phyloP scores from a whole-genome alignment of 2,888 invertebrate genomes.

The Cheiracanthium punctorium region DNA sequence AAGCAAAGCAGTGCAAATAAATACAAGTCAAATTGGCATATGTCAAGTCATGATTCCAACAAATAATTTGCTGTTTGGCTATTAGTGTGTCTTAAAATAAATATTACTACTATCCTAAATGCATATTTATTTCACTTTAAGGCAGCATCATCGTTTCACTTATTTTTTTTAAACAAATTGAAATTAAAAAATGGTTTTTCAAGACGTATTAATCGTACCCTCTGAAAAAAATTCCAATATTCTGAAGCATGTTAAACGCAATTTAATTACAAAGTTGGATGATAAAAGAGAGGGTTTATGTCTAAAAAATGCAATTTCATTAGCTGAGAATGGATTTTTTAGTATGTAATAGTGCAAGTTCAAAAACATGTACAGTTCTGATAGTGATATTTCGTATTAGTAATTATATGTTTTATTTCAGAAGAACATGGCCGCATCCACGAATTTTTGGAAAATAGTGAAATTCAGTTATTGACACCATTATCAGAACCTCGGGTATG shows the following conservation, averaged over 20 bases:
- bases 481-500: conserved; percentile 36
- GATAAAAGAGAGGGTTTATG: background rate
- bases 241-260: background rate
- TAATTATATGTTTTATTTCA: background rate
- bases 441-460: conserved; percentile 46
- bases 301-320: background rate
- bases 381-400: too few relatives aligned
- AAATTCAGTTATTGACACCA: conserved; percentile 23
- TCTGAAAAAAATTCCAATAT: background rate
- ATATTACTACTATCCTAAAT: too few relatives aligned
- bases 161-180: too few relatives aligned
- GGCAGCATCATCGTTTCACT: too few relatives aligned
- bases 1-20: too few relatives aligned
- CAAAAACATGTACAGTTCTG: too few relatives aligned
- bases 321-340: background rate
- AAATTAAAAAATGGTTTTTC: conserved; percentile 31
- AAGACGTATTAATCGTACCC: conserved; percentile 43
- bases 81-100: too few relatives aligned
- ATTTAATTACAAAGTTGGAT: background rate
- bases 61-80: too few relatives aligned
- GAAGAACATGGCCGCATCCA: conserved; percentile 35
- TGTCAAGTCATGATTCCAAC: too few relatives aligned
- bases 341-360: too few relatives aligned
- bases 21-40: too few relatives aligned
- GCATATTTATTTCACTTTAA: too few relatives aligned